Evolutionary conservation across 37 sponge, comb jelly and placozoan species (phyloP), one percentile per base, ranked within the genome.

Genomic region (Halichondria panicea): DNA sequence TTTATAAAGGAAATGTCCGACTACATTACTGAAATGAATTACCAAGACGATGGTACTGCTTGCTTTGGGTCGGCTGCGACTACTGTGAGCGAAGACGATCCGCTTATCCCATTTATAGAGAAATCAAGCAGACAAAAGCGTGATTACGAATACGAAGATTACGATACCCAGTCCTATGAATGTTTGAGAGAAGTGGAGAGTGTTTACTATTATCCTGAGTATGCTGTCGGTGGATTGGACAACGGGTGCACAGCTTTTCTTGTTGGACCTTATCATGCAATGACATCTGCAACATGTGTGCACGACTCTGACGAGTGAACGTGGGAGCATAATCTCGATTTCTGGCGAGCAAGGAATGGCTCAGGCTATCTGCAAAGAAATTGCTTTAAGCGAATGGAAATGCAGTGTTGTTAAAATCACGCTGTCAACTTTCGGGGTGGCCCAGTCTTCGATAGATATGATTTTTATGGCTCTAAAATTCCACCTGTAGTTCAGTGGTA

Each of bases 171-270:
- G 33, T 32, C 15, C 5, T 5, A 6, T 22, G 33, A 63, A 5
- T 27, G 0, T 13, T 33, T 77, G n/a, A 24, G 52, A 4, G 38
- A 46, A 7, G 24, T 77, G n/a, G 28, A 1, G 0, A 31, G 36
- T 2, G 52, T 52, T 1, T 33, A 77, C 39, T 77, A 37, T 27
- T 77, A 77, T 46, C 77, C 77, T 1, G 66, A 64, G 40, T 64
- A 65, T 33, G 77, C 66, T 24, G 52, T 77, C 22, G 77, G 77
- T 25, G 50, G 64, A 32, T 53, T 77, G 54, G 77, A 77, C 0
- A 77, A 77, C 54, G 66, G 77, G 34, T 77, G 77, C 38, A 77
- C 77, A 37, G 77, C 77, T 1, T 77, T 77, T 18, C 54, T 77
- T 11, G 34, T 77, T 25, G 66, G 77, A 1, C 77, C 77, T 15